A percentile compares a stretch with the other conserved stretches of the same genome.
These are phyloP conservation scores for Linnaemya vulpina DNA, from an alignment of 2,888 invertebrate species.

Conservation along the genomic window DNA sequence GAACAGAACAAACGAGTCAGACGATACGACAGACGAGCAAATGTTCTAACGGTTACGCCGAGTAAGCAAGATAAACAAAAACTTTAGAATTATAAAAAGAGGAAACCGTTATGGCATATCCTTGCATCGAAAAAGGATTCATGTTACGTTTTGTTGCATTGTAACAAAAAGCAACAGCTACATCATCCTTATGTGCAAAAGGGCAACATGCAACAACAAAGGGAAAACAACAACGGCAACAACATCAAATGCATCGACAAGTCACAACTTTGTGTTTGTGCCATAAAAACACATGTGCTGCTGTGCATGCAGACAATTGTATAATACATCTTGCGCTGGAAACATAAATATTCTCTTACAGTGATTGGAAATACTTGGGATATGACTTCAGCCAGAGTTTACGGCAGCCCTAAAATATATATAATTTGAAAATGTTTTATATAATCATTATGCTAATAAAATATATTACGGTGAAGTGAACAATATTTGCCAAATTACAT, in stretches of 20 bases:
- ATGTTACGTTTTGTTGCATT: constrained; percentile 49
- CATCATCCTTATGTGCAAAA: background rate
- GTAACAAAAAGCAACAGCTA: background rate
- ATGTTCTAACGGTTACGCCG: constrained; percentile 1
- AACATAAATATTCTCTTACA: constrained; percentile 24
- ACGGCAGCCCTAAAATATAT: background rate
- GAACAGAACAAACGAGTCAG: constrained; percentile 24
- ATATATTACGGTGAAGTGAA: background rate
- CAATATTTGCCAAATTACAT: no score
- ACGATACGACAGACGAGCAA: background rate
- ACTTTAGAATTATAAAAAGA: background rate
- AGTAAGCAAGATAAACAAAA: background rate
- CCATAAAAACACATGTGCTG: background rate
- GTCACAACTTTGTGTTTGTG: constrained; percentile 7
- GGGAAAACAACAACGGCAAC: background rate
- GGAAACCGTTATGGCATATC: constrained; percentile 28
- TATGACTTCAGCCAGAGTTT: background rate
- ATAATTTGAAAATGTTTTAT: background rate
- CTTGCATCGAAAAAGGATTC: constrained; percentile 37
- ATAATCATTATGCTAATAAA: background rate
- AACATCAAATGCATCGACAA: constrained; percentile 20
- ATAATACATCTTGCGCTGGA: constrained; percentile 4
- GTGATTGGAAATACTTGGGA: constrained; percentile 7
- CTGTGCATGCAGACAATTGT: constrained; percentile 1
- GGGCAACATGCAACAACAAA: background rate